phyloP scores from a whole-genome alignment of 2,113 vertebrate species.

The Nothoprocta pentlandii region DNA sequence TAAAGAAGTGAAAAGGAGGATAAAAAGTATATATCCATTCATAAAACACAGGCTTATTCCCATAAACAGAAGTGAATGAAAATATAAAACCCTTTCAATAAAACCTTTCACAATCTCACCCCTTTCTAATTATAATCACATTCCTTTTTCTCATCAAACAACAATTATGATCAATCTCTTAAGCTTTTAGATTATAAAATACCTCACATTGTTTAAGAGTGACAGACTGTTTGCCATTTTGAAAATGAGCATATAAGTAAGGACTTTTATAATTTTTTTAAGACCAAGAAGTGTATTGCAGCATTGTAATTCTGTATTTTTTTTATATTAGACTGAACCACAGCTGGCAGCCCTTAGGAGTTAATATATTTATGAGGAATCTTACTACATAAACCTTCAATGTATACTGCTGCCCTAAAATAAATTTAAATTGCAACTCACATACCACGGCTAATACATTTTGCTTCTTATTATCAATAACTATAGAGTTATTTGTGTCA shows the following conservation, averaged over 20 bases:
- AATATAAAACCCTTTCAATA: slow-evolving; percentile 3
- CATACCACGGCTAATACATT: background rate
- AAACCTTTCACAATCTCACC: background rate
- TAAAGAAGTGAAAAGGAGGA: slow-evolving; percentile 7
- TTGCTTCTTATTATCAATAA: slow-evolving; percentile 3
- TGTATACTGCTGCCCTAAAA: background rate
- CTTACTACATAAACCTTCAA: background rate
- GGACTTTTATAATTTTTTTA: slow-evolving; percentile 11
- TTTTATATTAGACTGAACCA: background rate
- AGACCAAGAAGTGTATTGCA: background rate
- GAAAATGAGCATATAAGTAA: background rate
- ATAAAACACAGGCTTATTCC: background rate
- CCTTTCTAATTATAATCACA: background rate
- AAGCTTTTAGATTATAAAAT: background rate
- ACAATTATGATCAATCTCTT: background rate
- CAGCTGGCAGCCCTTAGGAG: background rate
- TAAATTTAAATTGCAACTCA: background rate
- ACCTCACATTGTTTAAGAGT: background rate
- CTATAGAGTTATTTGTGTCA: slow-evolving; percentile 17
- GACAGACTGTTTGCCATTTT: background rate
- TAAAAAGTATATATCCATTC: background rate
- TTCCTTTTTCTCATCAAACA: background rate
- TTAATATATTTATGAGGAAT: background rate
- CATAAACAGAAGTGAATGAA: slow-evolving; percentile 12
- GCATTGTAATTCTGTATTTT: background rate